Percentiles rank a stretch among this genome's conserved stretches.
phyloP scores from a whole-genome alignment of 1,140 invertebrate species.

The Antheraea mylitta region DNA sequence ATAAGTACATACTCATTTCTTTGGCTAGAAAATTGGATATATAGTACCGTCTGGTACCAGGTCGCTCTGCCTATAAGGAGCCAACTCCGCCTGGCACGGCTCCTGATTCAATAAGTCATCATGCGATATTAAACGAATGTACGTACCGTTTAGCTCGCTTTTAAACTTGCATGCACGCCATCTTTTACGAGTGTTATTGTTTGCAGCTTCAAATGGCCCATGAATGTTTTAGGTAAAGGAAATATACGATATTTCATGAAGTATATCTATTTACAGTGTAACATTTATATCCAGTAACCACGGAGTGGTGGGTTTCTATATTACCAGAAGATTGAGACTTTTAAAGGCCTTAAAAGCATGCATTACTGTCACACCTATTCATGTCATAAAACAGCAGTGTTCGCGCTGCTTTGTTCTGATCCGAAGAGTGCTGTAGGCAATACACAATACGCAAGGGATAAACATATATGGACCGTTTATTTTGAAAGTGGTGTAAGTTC shows the following conservation, averaged over 20 bases:
- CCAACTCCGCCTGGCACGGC: conserved; percentile 37
- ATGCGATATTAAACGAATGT: conserved; percentile 8
- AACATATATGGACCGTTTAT: too few species aligned
- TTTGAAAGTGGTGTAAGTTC: too few species aligned
- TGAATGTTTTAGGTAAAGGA: background rate
- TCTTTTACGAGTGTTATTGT: background rate
- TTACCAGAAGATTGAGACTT: too few species aligned
- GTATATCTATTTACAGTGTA: background rate
- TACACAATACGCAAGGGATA: too few species aligned
- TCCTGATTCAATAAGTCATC: conserved; percentile 27
- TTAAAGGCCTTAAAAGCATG: too few species aligned
- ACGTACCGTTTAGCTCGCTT: conserved; percentile 12
- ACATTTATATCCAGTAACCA: background rate
- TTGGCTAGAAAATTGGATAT: background rate
- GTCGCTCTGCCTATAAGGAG: conserved; percentile 27
- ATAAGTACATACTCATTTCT: background rate
- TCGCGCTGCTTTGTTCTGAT: too few species aligned
- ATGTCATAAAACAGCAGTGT: too few species aligned
- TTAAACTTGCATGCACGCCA: conserved; percentile 1
- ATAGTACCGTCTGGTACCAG: conserved; percentile 21
- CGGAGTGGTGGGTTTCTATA: too few species aligned
- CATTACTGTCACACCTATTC: too few species aligned
- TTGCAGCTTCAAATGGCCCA: background rate
- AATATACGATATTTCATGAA: background rate
- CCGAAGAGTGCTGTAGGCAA: too few species aligned